These are phyloP conservation scores for Sebastes kiyomatsui DNA, from an alignment of 2,797 vertebrate genomes.

Conservation along the genomic window DNA sequence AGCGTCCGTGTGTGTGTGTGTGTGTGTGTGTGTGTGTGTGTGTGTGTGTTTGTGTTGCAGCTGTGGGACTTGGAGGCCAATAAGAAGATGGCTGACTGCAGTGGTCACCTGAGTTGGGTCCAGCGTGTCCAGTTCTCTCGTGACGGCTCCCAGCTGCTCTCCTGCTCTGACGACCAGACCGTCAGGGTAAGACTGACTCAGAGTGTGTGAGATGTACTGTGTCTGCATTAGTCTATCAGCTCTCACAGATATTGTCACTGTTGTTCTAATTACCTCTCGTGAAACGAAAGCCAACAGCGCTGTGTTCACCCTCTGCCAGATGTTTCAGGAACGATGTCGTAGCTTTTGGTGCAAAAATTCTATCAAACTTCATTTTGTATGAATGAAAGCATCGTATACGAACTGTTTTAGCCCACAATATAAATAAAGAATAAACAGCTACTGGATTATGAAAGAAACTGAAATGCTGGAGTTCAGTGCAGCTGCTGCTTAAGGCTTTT, in stretches of 20 bases:
- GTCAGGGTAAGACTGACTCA: constrained; percentile 84
- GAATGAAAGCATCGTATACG: background rate
- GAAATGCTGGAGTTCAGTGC: background rate
- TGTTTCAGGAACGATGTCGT: background rate
- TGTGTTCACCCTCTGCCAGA: background rate
- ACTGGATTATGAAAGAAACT: background rate
- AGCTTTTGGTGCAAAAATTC: background rate
- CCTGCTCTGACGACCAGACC: constrained; percentile 95
- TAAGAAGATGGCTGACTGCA: constrained; percentile 93
- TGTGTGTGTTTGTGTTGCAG: constrained; percentile 74
- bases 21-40: constrained; percentile 50
- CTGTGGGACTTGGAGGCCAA: constrained; percentile 90
- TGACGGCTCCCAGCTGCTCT: constrained; percentile 92
- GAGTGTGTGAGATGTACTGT: background rate
- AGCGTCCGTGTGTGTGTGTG: background rate
- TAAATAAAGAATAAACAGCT: background rate
- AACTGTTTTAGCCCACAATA: background rate
- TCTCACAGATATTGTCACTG: background rate
- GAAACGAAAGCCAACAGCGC: constrained; percentile 2
- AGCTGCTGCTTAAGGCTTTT: background rate
- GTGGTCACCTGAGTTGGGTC: constrained; percentile 96
- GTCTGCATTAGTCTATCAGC: background rate
- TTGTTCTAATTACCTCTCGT: constrained; percentile 11
- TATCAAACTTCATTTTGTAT: background rate
- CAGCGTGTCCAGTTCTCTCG: constrained; percentile 91